These are phyloP conservation scores for Drosophila parthenogenetica DNA, from an alignment of 2,888 invertebrate genomes.

Conservation along the genomic window DNA sequence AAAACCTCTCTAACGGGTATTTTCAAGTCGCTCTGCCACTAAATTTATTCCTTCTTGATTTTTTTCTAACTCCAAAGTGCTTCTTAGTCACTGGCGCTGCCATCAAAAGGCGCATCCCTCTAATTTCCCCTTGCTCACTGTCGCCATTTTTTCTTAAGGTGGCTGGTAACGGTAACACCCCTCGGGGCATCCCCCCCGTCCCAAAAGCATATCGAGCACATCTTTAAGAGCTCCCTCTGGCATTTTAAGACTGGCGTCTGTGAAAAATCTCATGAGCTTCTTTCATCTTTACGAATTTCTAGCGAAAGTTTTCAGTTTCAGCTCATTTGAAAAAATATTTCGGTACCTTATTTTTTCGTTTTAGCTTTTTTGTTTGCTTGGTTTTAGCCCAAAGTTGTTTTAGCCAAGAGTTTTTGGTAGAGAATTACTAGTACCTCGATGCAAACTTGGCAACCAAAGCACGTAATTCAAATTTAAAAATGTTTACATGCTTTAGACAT, in stretches of 20 bases:
- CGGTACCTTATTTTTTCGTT: slow-evolving; percentile 24
- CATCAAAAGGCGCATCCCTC: slow-evolving; percentile 48
- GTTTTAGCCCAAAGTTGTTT: slow-evolving; percentile 30
- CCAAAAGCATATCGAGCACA: slow-evolving; percentile 37
- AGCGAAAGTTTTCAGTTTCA: slow-evolving; percentile 54
- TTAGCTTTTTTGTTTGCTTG: slow-evolving; percentile 14
- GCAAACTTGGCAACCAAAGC: slow-evolving; percentile 58
- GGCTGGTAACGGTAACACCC: neutral
- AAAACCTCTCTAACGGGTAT: too few species aligned
- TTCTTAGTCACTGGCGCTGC: slow-evolving; percentile 44
- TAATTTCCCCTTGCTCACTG: too few species aligned
- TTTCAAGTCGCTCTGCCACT: too few species aligned
- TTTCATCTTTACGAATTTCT: slow-evolving; percentile 26
- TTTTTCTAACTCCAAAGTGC: slow-evolving; percentile 28
- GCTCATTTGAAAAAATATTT: slow-evolving; percentile 56
- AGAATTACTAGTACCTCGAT: slow-evolving; percentile 4
- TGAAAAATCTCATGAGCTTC: slow-evolving; percentile 55
- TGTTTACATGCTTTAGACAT: slow-evolving; percentile 72
- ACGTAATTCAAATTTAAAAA: slow-evolving; percentile 80
- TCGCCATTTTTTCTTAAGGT: neutral
- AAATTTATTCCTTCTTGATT: neutral
- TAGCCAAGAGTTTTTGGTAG: neutral
- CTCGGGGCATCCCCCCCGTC: neutral
- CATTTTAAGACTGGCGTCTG: slow-evolving; percentile 31
- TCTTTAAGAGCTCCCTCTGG: slow-evolving; percentile 49